These are phyloP conservation scores for Dichetophora obliterata DNA, from an alignment of 2,888 invertebrate species.

Conservation along the genomic window DNA sequence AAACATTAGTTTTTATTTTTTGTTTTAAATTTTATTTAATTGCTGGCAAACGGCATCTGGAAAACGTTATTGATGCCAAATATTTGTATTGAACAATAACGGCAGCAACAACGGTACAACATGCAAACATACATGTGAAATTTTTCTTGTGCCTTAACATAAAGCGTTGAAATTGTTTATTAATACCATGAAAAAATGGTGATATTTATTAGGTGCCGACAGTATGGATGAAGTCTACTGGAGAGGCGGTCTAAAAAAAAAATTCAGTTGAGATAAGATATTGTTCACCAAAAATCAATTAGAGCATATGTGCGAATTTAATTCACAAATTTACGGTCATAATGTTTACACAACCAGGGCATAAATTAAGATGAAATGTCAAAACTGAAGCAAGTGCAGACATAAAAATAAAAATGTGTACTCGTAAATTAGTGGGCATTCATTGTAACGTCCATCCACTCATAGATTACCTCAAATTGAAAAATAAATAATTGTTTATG, in stretches of 20 bases:
- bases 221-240: not conserved
- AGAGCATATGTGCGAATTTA: conserved; percentile 57
- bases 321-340: conserved; percentile 26
- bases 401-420: not conserved
- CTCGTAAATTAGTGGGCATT: not conserved
- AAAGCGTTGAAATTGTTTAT: not conserved
- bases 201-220: not conserved
- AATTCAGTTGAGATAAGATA: not conserved
- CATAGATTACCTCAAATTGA: not conserved
- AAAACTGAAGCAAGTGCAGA: not conserved
- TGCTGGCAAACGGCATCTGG: not conserved
- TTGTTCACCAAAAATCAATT: conserved; percentile 53
- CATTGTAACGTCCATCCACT: not conserved
- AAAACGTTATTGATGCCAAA: not conserved
- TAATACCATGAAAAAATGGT: not conserved
- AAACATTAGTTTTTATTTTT: no score
- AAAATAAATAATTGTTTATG: not conserved
- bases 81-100: not conserved
- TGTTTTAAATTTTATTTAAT: not conserved
- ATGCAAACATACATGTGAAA: not conserved
- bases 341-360: conserved; percentile 9
- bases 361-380: conserved; percentile 12
- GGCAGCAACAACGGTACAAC: not conserved
- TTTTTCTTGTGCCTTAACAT: not conserved
- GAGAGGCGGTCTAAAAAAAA: not conserved